These are phyloP conservation scores for Ptiloglossa arizonensis DNA, from an alignment of 1,140 invertebrate species.

Conservation along the genomic window DNA sequence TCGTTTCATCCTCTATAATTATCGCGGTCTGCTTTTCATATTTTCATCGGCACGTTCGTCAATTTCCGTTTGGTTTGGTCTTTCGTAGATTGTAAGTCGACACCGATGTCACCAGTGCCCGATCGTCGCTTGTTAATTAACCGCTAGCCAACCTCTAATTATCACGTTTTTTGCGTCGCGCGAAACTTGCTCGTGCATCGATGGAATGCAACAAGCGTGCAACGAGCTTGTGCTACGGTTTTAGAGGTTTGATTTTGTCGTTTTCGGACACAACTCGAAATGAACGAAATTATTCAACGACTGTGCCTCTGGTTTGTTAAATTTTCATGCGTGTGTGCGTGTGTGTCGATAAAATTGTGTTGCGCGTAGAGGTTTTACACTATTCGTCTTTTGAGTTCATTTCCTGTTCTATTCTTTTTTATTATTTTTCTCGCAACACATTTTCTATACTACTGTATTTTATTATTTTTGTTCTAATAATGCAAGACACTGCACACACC, in stretches of 20 bases:
- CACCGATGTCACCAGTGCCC: not conserved
- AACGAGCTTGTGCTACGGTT: not conserved
- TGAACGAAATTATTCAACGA: not conserved
- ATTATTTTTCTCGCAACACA: too few relatives aligned
- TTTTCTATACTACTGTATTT: too few relatives aligned
- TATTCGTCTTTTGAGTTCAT: too few relatives aligned
- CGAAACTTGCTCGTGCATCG: conserved; percentile 9
- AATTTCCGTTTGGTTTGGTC: not conserved
- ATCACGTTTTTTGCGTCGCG: not conserved
- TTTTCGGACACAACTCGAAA: not conserved
- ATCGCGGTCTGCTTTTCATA: not conserved
- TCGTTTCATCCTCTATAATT: not conserved
- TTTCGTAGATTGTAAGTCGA: not conserved
- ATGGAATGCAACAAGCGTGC: not conserved
- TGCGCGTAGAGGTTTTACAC: too few relatives aligned
- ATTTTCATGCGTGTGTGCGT: not conserved
- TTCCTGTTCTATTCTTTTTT: too few relatives aligned
- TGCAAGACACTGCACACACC: too few relatives aligned
- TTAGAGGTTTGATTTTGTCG: not conserved
- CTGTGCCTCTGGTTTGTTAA: too few relatives aligned
- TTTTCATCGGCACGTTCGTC: not conserved
- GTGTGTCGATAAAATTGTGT: too few relatives aligned
- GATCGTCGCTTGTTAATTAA: conserved; percentile 18
- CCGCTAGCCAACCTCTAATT: not conserved
- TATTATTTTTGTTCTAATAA: too few relatives aligned